Base-by-base conservation (phyloP, 2,888 invertebrate genomes). In the Synanthedon andrenaeformis region DNA sequence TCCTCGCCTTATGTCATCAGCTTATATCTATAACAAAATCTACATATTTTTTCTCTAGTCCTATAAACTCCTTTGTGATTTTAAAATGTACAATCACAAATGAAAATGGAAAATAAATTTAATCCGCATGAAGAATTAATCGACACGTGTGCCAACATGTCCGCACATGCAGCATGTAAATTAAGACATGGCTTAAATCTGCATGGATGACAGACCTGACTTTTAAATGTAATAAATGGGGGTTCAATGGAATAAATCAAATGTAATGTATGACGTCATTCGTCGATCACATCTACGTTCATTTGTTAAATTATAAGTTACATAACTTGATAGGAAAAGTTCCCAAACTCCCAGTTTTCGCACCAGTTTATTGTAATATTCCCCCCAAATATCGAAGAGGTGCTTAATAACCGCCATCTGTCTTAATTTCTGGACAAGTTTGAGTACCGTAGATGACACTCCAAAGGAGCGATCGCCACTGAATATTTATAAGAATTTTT, bases 21-120 rank as follows among this genome's bases (percentile, higher is more conserved):
- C 8, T n/a, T n/a, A 35, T 35, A 5, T 35, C 35, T 10, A 35
- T 10, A 2, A 8, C 35, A 0, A 35, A 35, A 35, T 10, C 35
- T 35, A 35, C 35, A 35, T 35, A 8, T 3, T 35, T 10, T 3
- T 10, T 35, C 10, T 35, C 10, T 3, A 35, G 2, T 35, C 10
- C 35, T 10, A 35, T 35, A 6, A 35, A 35, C 1, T 1, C 35
- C 35, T 35, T 35, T 35, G 35, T 35, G 35, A 35, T 35, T 35
- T 35, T 35, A 35, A 35, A 35, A 35, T 35, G 35, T 35, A 53
- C 54, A 57, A 58, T 57, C 59, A 53, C 64, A 52, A 54, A 63
- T 57, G 64, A 70, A 70, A 70, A 82, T 82, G 83, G 82, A 75
- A 81, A 76, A 79, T 76, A 74, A 81, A 80, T 81, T 75, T 82